These are phyloP conservation scores for Crypturellus tataupa DNA, from an alignment of 2,797 vertebrate genomes.

Conservation along the genomic window DNA sequence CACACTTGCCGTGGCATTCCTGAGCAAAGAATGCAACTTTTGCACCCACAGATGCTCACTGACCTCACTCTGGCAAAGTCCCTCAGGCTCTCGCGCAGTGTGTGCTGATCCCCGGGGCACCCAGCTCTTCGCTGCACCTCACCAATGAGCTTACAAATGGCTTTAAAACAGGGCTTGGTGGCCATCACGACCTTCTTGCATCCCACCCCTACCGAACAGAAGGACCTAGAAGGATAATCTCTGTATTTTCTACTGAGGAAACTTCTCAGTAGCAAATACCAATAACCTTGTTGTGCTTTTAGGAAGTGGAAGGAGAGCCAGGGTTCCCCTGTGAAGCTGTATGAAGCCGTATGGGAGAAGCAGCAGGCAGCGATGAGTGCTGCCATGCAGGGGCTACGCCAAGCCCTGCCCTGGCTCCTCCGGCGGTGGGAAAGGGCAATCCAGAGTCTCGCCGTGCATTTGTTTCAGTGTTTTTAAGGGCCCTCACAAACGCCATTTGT, in stretches of 20 bases:
- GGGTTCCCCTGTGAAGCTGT: not conserved
- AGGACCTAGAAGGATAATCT: not conserved
- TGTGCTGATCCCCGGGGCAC: fast-evolving
- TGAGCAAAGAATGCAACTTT: not conserved
- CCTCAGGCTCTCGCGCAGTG: not conserved
- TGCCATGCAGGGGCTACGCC: not conserved
- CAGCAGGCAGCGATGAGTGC: not conserved
- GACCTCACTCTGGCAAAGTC: not conserved
- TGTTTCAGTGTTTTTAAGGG: constrained; percentile 84
- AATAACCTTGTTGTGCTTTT: not conserved
- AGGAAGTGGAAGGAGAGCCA: not conserved
- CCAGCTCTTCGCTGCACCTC: not conserved
- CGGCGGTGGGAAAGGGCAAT: constrained; percentile 23
- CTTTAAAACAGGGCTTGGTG: not conserved
- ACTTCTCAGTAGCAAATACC: not conserved
- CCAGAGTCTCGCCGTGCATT: constrained; percentile 78
- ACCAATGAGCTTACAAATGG: not conserved
- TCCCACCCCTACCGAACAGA: not conserved
- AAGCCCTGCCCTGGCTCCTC: not conserved
- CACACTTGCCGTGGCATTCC: not conserved
- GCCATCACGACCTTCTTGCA: not conserved
- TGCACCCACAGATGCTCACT: not conserved
- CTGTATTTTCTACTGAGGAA: too few species aligned
- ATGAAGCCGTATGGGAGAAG: not conserved
- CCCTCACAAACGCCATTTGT: constrained; percentile 84